These are phyloP conservation scores for Aleiodes alternator DNA, from an alignment of 2,888 invertebrate species.

Conservation along the genomic window DNA sequence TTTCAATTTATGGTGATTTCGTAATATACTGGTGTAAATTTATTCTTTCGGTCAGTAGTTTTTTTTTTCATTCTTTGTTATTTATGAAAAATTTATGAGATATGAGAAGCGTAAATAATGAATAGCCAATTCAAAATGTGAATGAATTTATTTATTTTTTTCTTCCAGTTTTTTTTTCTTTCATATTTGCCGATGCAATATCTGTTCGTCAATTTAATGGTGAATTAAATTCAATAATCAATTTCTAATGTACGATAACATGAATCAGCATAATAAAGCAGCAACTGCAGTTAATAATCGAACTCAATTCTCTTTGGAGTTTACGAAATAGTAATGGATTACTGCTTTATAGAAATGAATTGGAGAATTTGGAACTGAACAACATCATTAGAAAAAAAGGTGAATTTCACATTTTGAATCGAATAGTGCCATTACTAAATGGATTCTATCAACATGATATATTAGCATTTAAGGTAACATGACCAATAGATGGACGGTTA, in stretches of 20 bases:
- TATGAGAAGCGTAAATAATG: slow-evolving; percentile 6
- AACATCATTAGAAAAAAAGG: no score
- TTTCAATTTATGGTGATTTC: slow-evolving; percentile 12
- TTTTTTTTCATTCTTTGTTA: background rate
- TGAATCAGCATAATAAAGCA: slow-evolving; percentile 20
- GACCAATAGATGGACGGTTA: no score
- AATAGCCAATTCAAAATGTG: background rate
- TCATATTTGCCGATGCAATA: slow-evolving; percentile 2
- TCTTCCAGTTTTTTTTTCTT: background rate
- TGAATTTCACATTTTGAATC: no score
- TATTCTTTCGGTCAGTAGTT: slow-evolving; percentile 7
- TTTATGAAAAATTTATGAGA: slow-evolving; percentile 7
- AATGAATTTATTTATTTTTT: background rate
- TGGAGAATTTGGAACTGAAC: background rate
- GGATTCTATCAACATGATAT: no score
- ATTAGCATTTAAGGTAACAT: no score
- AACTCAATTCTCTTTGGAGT: slow-evolving; percentile 20
- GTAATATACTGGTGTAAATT: slow-evolving; percentile 12
- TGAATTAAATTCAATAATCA: slow-evolving; percentile 8
- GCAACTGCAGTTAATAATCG: slow-evolving; percentile 1
- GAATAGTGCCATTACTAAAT: no score
- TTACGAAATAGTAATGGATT: slow-evolving; percentile 19
- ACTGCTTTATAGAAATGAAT: background rate
- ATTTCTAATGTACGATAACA: slow-evolving; percentile 20
- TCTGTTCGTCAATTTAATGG: slow-evolving; percentile 1